A percentile compares a stretch with the other conserved stretches of the same genome.
These are phyloP conservation scores for Hemithea aestivaria DNA, from an alignment of 2,888 invertebrate species.

Conservation along the genomic window DNA sequence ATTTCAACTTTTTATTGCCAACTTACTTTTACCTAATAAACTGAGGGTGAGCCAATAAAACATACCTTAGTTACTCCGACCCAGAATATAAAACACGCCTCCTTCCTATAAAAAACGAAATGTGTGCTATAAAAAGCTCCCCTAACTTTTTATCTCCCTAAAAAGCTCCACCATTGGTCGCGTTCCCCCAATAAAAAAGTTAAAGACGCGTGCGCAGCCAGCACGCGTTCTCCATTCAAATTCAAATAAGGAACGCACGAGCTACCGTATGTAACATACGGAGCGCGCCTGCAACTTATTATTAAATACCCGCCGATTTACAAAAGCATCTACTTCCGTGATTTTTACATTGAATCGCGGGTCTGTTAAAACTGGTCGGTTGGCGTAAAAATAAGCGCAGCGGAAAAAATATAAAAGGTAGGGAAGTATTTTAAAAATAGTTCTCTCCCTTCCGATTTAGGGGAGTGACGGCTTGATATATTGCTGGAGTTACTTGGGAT, in stretches of 20 bases:
- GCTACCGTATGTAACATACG: conserved; percentile 56
- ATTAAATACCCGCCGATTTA: conserved; percentile 57
- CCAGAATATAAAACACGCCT: conserved; percentile 42
- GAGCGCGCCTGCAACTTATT: conserved; percentile 67
- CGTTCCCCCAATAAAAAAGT: conserved; percentile 64
- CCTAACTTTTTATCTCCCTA: conserved; percentile 56
- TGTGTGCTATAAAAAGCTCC: conserved; percentile 57
- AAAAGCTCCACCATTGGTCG: conserved; percentile 60
- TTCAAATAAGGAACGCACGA: conserved; percentile 68
- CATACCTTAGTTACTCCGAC: not conserved
- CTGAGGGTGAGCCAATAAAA: not conserved
- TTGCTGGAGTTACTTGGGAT: conserved; percentile 73
- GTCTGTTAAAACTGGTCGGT: conserved; percentile 40
- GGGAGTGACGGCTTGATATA: conserved; percentile 74
- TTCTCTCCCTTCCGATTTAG: conserved; percentile 57
- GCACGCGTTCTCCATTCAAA: conserved; percentile 65
- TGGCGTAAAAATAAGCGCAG: conserved; percentile 65
- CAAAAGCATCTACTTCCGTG: conserved; percentile 33
- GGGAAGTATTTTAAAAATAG: conserved; percentile 78
- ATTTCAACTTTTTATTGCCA: too few species aligned
- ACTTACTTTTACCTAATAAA: too few species aligned
- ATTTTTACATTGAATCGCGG: conserved; percentile 18
- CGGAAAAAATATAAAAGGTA: conserved; percentile 72
- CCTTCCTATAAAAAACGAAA: conserved; percentile 42
- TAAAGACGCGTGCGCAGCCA: conserved; percentile 62